These are phyloP conservation scores for Lepidurus apus DNA, from an alignment of 1,140 invertebrate species.

Conservation along the genomic window DNA sequence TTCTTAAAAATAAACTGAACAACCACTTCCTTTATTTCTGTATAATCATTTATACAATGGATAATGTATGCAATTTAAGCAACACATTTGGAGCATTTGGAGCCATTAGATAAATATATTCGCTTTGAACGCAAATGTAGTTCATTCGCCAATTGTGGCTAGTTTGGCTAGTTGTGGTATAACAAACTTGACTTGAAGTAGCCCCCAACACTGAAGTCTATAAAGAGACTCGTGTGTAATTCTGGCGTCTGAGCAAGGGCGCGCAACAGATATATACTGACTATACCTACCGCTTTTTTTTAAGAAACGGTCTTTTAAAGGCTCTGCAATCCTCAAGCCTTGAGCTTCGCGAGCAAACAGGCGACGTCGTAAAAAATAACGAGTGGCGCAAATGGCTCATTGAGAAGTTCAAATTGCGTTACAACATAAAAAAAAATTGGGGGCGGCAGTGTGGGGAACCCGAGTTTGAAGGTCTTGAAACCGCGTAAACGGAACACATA, in stretches of 20 bases:
- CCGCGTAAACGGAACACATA: neutral
- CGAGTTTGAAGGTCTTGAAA: neutral
- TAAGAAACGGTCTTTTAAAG: neutral
- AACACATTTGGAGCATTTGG: too few species aligned
- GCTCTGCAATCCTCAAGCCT: neutral
- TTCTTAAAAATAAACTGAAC: too few species aligned
- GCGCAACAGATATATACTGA: neutral
- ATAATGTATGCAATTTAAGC: too few species aligned
- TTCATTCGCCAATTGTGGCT: too few species aligned
- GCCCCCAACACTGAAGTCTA: neutral
- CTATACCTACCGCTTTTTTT: too few species aligned
- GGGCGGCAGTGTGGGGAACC: neutral
- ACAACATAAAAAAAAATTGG: neutral
- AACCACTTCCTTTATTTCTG: too few species aligned
- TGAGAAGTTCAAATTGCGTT: conserved; percentile 22
- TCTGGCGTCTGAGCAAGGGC: neutral
- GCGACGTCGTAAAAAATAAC: conserved; percentile 21
- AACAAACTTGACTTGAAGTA: neutral
- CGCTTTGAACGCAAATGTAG: too few species aligned
- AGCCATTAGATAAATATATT: too few species aligned
- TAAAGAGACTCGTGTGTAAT: neutral
- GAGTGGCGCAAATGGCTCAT: conserved; percentile 17
- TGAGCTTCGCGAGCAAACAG: neutral
- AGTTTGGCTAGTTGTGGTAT: neutral
- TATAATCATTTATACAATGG: too few species aligned